Evolutionary conservation across 2,113 vertebrate genomes (phyloP).

Genomic region (Sturnira hondurensis): DNA sequence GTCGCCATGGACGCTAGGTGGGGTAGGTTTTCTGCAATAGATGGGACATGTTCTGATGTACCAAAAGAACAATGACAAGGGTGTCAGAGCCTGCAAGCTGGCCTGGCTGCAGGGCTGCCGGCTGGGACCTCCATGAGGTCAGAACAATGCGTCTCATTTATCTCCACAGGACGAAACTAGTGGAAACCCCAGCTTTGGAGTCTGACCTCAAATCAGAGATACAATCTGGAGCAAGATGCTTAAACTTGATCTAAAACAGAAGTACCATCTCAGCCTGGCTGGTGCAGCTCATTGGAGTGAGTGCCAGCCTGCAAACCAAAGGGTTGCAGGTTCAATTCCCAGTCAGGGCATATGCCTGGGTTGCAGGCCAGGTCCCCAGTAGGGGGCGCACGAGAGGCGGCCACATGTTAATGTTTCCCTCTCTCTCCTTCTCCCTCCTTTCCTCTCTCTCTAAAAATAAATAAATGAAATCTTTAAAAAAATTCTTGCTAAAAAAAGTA

Average conservation of each 20-base stretch:
- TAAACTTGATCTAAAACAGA: neutral
- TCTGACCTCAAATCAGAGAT: neutral
- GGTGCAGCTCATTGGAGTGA: too few relatives aligned
- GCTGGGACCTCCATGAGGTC: neutral
- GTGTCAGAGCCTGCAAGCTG: neutral
- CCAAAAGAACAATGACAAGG: neutral
- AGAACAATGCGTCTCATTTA: neutral
- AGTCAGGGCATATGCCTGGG: too few relatives aligned
- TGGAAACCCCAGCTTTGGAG: neutral
- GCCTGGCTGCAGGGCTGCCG: neutral
- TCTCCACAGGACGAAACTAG: neutral
- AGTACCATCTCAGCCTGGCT: too few relatives aligned
- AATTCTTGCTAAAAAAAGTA: too few relatives aligned
- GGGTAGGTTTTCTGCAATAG: neutral
- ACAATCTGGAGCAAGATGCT: neutral
- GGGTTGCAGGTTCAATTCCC: too few relatives aligned
- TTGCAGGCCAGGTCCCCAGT: too few relatives aligned
- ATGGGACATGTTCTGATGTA: accelerated
- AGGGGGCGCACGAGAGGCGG: too few relatives aligned
- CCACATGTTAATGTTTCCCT: too few relatives aligned
- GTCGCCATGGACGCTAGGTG: accelerated
- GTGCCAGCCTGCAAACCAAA: too few relatives aligned
- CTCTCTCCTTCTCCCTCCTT: too few relatives aligned
- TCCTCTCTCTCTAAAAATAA: too few relatives aligned
- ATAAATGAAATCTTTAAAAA: too few relatives aligned